Percentiles rank a stretch among this genome's conserved stretches.
Evolutionary conservation across 2,888 invertebrate genomes (phyloP).

Genomic region (Zonitis immaculata): DNA sequence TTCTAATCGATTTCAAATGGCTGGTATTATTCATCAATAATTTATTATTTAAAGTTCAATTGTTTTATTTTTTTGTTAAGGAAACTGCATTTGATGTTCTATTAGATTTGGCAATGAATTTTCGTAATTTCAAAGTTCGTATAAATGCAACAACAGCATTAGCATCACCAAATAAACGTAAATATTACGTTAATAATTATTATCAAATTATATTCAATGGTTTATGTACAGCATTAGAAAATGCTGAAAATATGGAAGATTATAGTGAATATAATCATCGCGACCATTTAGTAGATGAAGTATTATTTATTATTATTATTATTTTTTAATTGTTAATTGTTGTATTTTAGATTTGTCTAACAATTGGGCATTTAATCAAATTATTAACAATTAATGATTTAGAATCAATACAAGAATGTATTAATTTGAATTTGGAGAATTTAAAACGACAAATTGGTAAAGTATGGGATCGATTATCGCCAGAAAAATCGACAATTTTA

Average conservation of each 20-base stretch:
- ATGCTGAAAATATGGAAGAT: slow-evolving; percentile 72
- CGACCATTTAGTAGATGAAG: slow-evolving; percentile 81
- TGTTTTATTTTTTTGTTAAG: slow-evolving; percentile 46
- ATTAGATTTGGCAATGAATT: slow-evolving; percentile 62
- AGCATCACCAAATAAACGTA: slow-evolving; percentile 56
- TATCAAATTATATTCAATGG: slow-evolving; percentile 65
- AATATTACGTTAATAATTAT: slow-evolving; percentile 60
- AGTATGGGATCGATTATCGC: slow-evolving; percentile 45
- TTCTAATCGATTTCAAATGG: slow-evolving; percentile 49
- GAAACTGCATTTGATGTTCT: slow-evolving; percentile 61
- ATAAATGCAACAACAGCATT: slow-evolving; percentile 80
- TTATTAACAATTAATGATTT: slow-evolving; percentile 58
- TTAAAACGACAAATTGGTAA: slow-evolving; percentile 43
- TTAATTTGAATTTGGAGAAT: slow-evolving; percentile 50
- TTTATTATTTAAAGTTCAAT: too few species aligned
- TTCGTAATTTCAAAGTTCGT: slow-evolving; percentile 84
- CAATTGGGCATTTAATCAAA: slow-evolving; percentile 66
- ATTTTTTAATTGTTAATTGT: too few species aligned
- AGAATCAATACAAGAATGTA: slow-evolving; percentile 50
- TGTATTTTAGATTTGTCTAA: slow-evolving; percentile 63
- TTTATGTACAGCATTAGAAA: slow-evolving; percentile 69
- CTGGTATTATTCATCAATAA: slow-evolving; percentile 41
- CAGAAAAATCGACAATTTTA: slow-evolving; percentile 46
- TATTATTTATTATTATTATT: too few species aligned
- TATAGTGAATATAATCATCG: slow-evolving; percentile 82